Percentiles rank a stretch among this genome's conserved stretches.
Conservation (phyloP, 2,888 invertebrate species). For the Deroplatys truncata region DNA sequence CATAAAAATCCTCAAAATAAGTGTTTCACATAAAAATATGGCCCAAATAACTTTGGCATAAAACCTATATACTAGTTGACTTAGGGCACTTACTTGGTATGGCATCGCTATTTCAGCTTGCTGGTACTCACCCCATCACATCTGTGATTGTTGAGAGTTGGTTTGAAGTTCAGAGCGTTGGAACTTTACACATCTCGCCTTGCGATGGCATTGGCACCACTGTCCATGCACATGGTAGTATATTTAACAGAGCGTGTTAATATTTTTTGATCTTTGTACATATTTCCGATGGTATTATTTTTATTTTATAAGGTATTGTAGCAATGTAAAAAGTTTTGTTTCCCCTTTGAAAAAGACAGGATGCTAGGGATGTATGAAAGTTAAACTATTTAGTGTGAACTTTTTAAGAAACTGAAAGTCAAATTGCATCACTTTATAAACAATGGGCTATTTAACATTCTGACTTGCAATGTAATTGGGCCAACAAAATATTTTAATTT, state of each 20-base stretch:
- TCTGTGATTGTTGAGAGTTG: constrained; percentile 20
- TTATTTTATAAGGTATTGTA: constrained; percentile 9
- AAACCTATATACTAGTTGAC: not conserved
- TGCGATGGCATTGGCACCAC: constrained; percentile 30
- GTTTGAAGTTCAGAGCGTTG: constrained; percentile 24
- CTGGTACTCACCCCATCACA: constrained; percentile 27
- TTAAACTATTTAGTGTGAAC: not conserved
- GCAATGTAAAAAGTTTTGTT: not conserved
- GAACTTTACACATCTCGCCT: constrained; percentile 29
- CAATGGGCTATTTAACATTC: not conserved
- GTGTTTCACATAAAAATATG: not conserved
- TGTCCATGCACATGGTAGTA: constrained; percentile 32
- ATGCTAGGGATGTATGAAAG: not conserved
- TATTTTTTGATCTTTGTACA: constrained; percentile 34
- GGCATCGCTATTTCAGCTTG: constrained; percentile 17
- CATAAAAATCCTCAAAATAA: not conserved
- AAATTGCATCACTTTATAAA: not conserved
- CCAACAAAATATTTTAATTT: not conserved
- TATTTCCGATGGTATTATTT: constrained; percentile 19
- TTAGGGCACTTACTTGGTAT: constrained; percentile 19
- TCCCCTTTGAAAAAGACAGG: not conserved
- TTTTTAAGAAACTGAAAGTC: not conserved
- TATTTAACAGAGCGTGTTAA: constrained; percentile 49
- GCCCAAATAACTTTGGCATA: not conserved
- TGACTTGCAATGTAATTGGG: not conserved